Evolutionary conservation across 1,140 invertebrate species (phyloP).

Genomic region (Helicoverpa zea): DNA sequence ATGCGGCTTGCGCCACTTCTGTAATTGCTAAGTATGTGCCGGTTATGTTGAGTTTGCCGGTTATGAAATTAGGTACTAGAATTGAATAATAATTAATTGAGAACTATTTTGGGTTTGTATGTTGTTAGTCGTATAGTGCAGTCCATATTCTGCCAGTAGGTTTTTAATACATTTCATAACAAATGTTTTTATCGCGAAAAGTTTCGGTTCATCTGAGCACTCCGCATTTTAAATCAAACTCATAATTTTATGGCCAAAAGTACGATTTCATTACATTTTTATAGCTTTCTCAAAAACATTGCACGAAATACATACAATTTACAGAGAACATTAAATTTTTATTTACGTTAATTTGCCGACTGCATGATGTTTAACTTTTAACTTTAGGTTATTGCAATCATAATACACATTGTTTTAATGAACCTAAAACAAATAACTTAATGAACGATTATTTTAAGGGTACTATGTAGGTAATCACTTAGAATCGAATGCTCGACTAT

Average conservation of each 20-base stretch:
- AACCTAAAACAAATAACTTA: no score
- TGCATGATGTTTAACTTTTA: background rate
- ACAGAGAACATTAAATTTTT: background rate
- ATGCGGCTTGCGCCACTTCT: conserved; percentile 31
- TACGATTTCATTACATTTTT: conserved; percentile 25
- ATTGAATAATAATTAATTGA: background rate
- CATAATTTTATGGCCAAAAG: conserved; percentile 25
- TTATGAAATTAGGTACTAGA: background rate
- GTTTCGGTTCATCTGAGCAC: no score
- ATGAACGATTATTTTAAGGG: no score
- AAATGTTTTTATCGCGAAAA: no score
- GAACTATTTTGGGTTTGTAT: no score
- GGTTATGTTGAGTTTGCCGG: background rate
- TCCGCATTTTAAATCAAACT: background rate
- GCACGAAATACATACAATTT: conserved; percentile 16
- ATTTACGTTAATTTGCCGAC: background rate
- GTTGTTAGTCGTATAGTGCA: background rate
- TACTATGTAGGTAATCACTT: no score
- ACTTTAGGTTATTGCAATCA: no score
- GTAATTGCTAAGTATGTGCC: conserved; percentile 29
- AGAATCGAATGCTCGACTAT: no score
- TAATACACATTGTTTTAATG: no score
- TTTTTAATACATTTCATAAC: no score
- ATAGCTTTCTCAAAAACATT: conserved; percentile 34
- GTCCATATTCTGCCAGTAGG: background rate